phyloP scores from a whole-genome alignment of 1,140 invertebrate genomes.

The Chironomus tepperi region DNA sequence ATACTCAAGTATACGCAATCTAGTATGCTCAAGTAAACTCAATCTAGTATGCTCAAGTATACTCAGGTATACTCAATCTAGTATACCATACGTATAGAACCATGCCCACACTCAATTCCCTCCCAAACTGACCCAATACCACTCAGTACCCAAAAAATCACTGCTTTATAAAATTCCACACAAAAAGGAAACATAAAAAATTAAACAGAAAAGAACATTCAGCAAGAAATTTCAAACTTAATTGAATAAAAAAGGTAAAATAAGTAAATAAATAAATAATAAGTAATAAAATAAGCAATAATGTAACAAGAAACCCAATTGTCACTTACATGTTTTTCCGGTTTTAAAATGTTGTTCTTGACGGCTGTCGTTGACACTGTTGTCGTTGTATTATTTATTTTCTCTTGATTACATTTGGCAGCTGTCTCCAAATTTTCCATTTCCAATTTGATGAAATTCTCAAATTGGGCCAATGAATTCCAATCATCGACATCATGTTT shows the following conservation, averaged over 20 bases:
- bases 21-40: too few relatives aligned
- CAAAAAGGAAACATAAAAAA: conserved; percentile 26
- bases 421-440: conserved; percentile 28
- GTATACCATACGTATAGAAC: too few relatives aligned
- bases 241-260: conserved; percentile 28
- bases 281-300: conserved; percentile 32
- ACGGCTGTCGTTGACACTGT: conserved; percentile 27
- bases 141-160: too few relatives aligned
- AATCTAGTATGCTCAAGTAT: too few relatives aligned
- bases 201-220: conserved; percentile 28
- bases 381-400: conserved; percentile 14
- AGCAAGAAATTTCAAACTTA: conserved; percentile 25
- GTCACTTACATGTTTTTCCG: conserved; percentile 40
- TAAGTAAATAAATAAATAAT: conserved; percentile 26
- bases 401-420: conserved; percentile 16
- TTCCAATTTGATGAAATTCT: conserved; percentile 20
- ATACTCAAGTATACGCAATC: too few relatives aligned
- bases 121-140: too few relatives aligned
- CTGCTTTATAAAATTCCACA: background rate
- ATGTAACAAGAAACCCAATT: conserved; percentile 31
- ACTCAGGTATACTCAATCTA: too few relatives aligned
- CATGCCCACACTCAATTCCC: too few relatives aligned
- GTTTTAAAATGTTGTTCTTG: conserved; percentile 35
- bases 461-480: conserved; percentile 9
- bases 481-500: background rate